Evolutionary conservation across 2,888 invertebrate species (phyloP).

Genomic region (Tricholauxania praeusta): DNA sequence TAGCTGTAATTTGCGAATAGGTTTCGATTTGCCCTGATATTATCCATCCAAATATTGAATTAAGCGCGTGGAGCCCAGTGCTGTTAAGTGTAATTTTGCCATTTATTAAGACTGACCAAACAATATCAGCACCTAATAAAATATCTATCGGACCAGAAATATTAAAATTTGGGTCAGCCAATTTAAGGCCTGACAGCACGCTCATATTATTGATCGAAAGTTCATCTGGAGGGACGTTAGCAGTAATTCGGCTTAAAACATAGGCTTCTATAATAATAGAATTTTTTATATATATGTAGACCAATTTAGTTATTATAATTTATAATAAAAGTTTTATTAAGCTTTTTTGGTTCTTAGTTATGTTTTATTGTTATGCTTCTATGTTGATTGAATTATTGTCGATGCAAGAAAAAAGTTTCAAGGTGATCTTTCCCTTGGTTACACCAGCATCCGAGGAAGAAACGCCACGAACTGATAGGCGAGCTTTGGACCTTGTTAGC

Average conservation of each 20-base stretch:
- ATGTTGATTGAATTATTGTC: constrained; percentile 1
- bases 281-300: too few species aligned
- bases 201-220: constrained; percentile 7
- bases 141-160: constrained; percentile 14
- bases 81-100: not conserved
- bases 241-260: constrained; percentile 26
- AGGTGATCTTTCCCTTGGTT: constrained; percentile 16
- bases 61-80: not conserved
- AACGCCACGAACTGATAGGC: constrained; percentile 2
- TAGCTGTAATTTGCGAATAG: not conserved
- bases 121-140: constrained; percentile 26
- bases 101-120: constrained; percentile 19
- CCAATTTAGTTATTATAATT: too few species aligned
- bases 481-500: constrained; percentile 6
- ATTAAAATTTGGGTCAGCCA: constrained; percentile 32
- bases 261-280: constrained; percentile 17
- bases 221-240: constrained; percentile 7
- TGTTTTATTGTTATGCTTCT: too few species aligned
- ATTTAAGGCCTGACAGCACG: not conserved
- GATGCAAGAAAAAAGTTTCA: constrained; percentile 13
- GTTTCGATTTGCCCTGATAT: not conserved
- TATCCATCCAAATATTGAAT: constrained; percentile 19
- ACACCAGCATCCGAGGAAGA: constrained; percentile 19
- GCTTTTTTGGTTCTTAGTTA: too few species aligned
- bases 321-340: too few species aligned